Evolutionary conservation across 2,797 vertebrate species (phyloP).

Genomic region (Prionace glauca): DNA sequence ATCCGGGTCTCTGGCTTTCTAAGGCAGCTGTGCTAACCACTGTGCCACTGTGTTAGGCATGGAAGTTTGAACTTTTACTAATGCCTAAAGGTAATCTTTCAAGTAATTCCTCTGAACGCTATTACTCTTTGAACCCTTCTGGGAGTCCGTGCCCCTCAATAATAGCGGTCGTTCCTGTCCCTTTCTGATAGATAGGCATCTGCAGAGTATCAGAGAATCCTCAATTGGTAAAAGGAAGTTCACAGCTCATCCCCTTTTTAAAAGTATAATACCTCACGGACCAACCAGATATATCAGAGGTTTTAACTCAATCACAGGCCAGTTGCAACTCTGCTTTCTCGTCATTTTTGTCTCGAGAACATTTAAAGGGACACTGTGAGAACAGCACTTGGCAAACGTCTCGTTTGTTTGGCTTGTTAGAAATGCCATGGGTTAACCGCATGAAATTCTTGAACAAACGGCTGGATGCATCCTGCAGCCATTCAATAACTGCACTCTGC

Average conservation of each 20-base stretch:
- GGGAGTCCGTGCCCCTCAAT: neutral
- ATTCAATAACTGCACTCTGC: neutral
- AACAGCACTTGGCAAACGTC: neutral
- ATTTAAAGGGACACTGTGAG: neutral
- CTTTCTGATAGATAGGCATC: neutral
- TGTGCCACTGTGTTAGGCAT: no score
- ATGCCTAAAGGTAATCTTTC: neutral
- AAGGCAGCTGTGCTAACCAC: no score
- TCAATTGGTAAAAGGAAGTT: neutral
- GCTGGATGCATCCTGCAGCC: neutral
- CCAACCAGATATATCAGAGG: neutral
- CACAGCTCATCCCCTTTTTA: neutral
- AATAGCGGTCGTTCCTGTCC: neutral
- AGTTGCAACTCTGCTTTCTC: neutral
- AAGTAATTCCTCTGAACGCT: neutral
- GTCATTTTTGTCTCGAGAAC: neutral
- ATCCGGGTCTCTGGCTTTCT: no score
- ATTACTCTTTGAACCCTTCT: neutral
- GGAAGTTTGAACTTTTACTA: neutral
- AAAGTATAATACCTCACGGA: neutral
- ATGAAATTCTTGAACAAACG: neutral
- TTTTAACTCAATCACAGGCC: neutral
- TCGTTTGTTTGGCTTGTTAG: neutral
- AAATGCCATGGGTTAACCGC: neutral
- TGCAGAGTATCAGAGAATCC: no score